Evolutionary conservation across 2,888 invertebrate genomes (phyloP).

Genomic region (Campaea margaritaria): DNA sequence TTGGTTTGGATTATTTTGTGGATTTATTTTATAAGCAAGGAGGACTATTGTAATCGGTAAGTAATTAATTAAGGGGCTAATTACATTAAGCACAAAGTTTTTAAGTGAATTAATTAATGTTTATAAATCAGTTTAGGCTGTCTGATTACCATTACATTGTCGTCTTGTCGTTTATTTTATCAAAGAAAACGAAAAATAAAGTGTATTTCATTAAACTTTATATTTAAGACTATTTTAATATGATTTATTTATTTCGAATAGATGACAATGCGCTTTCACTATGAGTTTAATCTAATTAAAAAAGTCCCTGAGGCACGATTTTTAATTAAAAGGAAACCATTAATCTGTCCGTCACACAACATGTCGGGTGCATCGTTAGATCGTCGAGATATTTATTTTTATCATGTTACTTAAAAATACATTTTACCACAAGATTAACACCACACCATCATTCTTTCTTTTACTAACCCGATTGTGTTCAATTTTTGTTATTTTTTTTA

Average conservation of each 20-base stretch:
- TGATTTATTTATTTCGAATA: not conserved
- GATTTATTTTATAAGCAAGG: slow-evolving; percentile 29
- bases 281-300: slow-evolving; percentile 10
- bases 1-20: slow-evolving; percentile 34
- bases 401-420: slow-evolving; percentile 14
- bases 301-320: slow-evolving; percentile 4
- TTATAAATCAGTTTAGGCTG: not conserved
- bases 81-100: slow-evolving; percentile 7
- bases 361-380: slow-evolving; percentile 41
- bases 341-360: slow-evolving; percentile 49
- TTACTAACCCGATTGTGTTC: not conserved
- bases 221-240: no score
- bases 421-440: slow-evolving; percentile 1
- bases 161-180: no score
- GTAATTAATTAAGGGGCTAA: slow-evolving; percentile 22
- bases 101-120: slow-evolving; percentile 1
- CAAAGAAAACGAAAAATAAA: no score
- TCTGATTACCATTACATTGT: no score
- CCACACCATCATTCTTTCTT: not conserved
- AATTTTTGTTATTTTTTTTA: no score
- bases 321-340: slow-evolving; percentile 53
- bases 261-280: not conserved
- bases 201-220: no score
- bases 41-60: slow-evolving; percentile 44
- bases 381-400: slow-evolving; percentile 48